Conservation (phyloP, 2,113 vertebrate genomes). For the Stercorarius parasiticus region DNA sequence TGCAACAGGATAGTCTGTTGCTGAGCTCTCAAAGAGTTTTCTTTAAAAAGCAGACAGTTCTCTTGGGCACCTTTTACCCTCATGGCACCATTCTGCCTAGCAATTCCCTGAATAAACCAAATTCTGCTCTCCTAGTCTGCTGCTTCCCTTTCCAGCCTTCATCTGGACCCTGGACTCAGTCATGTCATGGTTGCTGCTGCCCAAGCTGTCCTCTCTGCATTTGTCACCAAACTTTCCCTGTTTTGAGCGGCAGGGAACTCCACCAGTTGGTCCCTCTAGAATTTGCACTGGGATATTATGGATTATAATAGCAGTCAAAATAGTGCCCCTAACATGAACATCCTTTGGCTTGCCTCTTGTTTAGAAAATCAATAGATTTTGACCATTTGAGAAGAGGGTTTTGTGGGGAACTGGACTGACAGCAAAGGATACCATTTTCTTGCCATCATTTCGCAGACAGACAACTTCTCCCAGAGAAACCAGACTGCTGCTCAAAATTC, state of each 20-base stretch:
- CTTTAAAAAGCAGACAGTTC: neutral
- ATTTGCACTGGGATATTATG: neutral
- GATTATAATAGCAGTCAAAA: neutral
- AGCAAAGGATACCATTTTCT: neutral
- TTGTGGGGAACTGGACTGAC: neutral
- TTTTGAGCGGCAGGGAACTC: neutral
- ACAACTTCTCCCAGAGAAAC: neutral
- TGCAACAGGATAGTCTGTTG: neutral
- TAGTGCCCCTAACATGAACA: neutral
- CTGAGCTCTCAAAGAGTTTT: neutral
- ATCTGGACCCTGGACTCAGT: neutral
- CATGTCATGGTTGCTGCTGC: neutral
- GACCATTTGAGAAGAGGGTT: neutral
- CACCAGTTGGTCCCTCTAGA: neutral
- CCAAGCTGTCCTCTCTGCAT: neutral
- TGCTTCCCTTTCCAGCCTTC: neutral
- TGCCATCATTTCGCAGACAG: neutral
- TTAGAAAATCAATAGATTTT: neutral
- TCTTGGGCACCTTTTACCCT: neutral
- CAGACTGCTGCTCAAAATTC: slow-evolving; percentile 16
- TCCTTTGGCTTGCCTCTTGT: neutral
- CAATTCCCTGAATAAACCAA: neutral
- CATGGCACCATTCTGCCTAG: neutral
- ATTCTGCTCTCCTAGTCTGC: neutral
- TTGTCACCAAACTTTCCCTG: neutral